Conservation (phyloP, 2,113 vertebrate species). For the Maccullochella peelii region DNA sequence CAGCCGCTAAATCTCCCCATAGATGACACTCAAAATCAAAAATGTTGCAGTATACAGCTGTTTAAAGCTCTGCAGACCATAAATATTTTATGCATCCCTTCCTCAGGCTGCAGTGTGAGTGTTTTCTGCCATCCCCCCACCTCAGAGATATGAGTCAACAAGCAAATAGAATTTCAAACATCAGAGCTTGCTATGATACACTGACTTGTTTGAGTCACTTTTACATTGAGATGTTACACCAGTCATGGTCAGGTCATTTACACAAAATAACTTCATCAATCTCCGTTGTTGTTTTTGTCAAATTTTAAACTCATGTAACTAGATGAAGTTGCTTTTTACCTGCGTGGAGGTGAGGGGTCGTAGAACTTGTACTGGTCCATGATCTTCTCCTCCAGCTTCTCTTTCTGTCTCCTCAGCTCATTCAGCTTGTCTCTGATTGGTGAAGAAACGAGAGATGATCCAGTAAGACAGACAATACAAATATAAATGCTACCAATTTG, state of each 20-base stretch:
- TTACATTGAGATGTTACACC: neutral
- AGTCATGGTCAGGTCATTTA: neutral
- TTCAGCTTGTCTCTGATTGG: constrained; percentile 94
- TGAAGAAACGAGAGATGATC: neutral
- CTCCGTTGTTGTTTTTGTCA: neutral
- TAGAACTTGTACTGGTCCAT: constrained; percentile 99
- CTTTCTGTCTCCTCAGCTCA: constrained; percentile 96
- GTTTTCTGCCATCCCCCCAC: neutral
- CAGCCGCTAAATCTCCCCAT: neutral
- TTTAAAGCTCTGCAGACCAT: constrained; percentile 48
- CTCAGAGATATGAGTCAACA: constrained; percentile 3
- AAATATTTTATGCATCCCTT: constrained; percentile 47
- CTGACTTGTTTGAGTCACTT: neutral
- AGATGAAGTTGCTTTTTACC: constrained; percentile 80
- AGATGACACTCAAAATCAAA: neutral
- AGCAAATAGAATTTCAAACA: neutral
- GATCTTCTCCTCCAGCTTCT: constrained; percentile 99
- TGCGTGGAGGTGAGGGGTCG: constrained; percentile 96
- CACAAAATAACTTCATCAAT: too few relatives aligned
- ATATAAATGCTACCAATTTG: neutral
- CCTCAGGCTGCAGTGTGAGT: neutral
- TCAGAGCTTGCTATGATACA: neutral
- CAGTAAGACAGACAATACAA: neutral
- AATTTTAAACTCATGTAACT: neutral
- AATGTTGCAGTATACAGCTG: neutral